Evolutionary conservation across 2,797 vertebrate species (phyloP).

Genomic region (Hylomyscus alleni): DNA sequence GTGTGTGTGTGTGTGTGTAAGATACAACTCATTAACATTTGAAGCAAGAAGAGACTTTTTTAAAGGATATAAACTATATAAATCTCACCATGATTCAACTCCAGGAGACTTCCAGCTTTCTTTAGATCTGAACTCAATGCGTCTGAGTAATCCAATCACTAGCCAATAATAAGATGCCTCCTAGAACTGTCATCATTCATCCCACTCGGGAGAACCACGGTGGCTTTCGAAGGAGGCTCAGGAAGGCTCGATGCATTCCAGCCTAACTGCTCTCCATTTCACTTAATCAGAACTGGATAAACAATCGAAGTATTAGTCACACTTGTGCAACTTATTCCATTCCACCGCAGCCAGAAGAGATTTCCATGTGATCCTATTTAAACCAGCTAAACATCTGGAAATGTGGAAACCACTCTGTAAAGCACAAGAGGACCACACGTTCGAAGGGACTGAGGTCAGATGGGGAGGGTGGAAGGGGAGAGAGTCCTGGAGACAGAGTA

Average conservation of each 20-base stretch:
- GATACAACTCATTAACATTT: neutral
- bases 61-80: constrained; percentile 3
- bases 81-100: neutral
- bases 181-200: neutral
- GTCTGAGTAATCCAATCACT: neutral
- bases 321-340: constrained; percentile 75
- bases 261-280: constrained; percentile 26
- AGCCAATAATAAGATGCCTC: neutral
- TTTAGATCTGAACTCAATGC: neutral
- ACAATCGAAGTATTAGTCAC: constrained; percentile 78
- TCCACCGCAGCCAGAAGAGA: constrained; percentile 60
- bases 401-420: constrained; percentile 69
- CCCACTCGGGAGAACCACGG: neutral
- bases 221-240: neutral
- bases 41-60: neutral
- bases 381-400: constrained; percentile 80
- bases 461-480: neutral
- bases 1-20: neutral
- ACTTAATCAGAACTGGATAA: constrained; percentile 71
- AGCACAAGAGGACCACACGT: constrained; percentile 76
- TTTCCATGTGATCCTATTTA: constrained; percentile 68
- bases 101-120: neutral
- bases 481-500: constrained; percentile 49
- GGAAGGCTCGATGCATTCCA: neutral
- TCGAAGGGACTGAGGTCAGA: constrained; percentile 40